Evolutionary conservation across 2,797 vertebrate species (phyloP).

Genomic region (Podarcis lilfordi): DNA sequence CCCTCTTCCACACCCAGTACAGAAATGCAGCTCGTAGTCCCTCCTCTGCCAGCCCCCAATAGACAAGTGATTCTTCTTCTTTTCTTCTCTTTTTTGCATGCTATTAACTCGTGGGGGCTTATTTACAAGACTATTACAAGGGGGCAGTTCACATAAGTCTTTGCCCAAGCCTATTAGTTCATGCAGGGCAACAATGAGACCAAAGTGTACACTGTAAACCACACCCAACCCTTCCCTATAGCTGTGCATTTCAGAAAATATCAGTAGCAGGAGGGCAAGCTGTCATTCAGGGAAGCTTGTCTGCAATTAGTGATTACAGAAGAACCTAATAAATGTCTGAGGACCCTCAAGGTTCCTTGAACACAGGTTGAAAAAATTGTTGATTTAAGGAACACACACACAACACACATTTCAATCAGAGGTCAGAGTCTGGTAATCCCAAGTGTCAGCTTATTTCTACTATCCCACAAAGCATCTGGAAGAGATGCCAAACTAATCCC

Average conservation of each 20-base stretch:
- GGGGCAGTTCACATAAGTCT: background rate
- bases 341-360: background rate
- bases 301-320: background rate
- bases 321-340: background rate
- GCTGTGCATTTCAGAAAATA: background rate
- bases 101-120: background rate
- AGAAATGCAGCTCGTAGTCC: too few species aligned
- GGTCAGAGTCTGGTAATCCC: background rate
- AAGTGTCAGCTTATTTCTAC: slow-evolving; percentile 8
- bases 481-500: slow-evolving; percentile 8
- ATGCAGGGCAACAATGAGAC: background rate
- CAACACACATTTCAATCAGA: background rate
- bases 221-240: background rate
- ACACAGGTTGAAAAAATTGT: background rate
- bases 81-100: background rate
- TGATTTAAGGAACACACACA: background rate
- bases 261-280: background rate
- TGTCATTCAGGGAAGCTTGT: background rate
- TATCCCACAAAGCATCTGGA: slow-evolving; percentile 15
- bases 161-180: background rate
- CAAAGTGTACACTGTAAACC: background rate
- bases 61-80: too few species aligned
- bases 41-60: too few species aligned
- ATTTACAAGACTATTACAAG: background rate
- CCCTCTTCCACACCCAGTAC: too few species aligned